Evolutionary conservation across 92 coral and sea anemone genomes (phyloP).

Genomic region (Pocillopora meandrina): DNA sequence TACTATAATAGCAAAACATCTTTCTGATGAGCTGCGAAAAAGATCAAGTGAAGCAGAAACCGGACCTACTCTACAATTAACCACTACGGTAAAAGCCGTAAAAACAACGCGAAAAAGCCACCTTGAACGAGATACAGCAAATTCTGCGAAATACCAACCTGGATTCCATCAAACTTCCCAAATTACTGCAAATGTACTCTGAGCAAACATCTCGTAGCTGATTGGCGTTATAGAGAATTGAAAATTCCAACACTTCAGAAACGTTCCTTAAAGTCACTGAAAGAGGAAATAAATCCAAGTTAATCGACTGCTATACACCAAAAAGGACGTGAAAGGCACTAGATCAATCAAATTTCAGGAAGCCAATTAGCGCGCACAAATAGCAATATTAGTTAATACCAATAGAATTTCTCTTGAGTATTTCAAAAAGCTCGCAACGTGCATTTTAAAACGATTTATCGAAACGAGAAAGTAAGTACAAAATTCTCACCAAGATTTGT

Average conservation of each 20-base stretch:
- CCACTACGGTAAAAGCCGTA: neutral
- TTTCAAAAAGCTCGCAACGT: too few relatives aligned
- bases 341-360: too few relatives aligned
- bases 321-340: too few relatives aligned
- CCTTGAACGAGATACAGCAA: neutral
- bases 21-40: too few relatives aligned
- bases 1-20: too few relatives aligned
- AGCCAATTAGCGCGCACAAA: too few relatives aligned
- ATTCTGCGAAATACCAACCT: conserved; percentile 55
- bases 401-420: too few relatives aligned
- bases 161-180: conserved; percentile 72
- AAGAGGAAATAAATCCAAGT: conserved; percentile 4
- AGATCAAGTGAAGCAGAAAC: too few relatives aligned
- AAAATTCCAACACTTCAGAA: conserved; percentile 81
- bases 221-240: conserved; percentile 82
- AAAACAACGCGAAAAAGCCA: neutral
- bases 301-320: too few relatives aligned
- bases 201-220: conserved; percentile 77
- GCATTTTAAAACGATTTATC: neutral
- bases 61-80: neutral
- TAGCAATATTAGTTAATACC: too few relatives aligned
- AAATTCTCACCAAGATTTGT: conserved; percentile 68
- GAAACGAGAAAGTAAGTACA: neutral
- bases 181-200: conserved; percentile 81
- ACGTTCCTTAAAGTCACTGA: conserved; percentile 82